phyloP scores from a whole-genome alignment of 2,888 invertebrate genomes.

The Eupithecia vulgata region DNA sequence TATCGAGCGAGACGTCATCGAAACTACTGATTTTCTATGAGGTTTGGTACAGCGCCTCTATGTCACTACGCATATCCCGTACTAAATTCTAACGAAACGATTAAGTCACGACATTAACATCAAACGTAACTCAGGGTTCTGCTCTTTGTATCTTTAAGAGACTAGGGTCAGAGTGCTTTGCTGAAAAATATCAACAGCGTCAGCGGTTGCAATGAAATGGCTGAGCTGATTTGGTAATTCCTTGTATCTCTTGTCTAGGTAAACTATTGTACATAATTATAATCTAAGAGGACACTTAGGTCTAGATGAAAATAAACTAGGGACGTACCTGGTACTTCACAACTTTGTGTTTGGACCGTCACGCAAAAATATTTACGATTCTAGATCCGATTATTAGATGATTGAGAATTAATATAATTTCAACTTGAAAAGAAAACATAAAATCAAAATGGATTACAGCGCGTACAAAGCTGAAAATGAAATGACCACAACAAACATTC shows the following conservation, averaged over 20 bases:
- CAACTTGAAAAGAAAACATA: background rate
- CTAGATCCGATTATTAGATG: background rate
- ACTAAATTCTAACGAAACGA: no score
- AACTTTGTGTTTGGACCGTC: no score
- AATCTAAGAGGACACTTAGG: background rate
- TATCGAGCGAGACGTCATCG: no score
- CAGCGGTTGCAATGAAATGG: background rate
- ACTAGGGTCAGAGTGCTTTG: background rate
- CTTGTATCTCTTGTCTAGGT: background rate
- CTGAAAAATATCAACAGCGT: background rate
- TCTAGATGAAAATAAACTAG: background rate
- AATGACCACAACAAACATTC: conserved; percentile 11
- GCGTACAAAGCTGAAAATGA: background rate
- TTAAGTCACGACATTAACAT: no score
- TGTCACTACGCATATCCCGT: no score
- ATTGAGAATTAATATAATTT: background rate
- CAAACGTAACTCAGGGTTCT: background rate
- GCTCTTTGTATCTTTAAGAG: background rate
- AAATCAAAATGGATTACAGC: background rate
- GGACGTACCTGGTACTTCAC: background rate
- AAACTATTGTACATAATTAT: no score
- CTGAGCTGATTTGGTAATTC: background rate
- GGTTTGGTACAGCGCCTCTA: background rate
- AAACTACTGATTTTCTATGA: no score
- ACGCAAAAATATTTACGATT: background rate